Base-by-base conservation (phyloP, 2,797 vertebrate genomes). In the Thalassophryne amazonica region DNA sequence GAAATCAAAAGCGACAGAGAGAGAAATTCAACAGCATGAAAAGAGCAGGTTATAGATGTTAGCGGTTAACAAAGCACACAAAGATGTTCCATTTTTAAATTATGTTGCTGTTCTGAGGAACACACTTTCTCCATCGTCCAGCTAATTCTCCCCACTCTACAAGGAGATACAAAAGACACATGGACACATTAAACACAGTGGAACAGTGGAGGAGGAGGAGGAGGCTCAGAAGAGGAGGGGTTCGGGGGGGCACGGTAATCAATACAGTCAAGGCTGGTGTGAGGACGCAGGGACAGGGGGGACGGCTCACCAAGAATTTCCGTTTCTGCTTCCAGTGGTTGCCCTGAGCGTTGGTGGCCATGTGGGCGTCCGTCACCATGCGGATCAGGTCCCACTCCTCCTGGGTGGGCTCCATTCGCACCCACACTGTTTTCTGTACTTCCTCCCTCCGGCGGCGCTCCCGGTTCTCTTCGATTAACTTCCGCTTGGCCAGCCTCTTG, bases 261-360 rank as follows among this genome's bases (percentile, higher is more conserved):
- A 33, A 69, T 55, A 69, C 36, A 52, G 35, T 52, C 54, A 25
- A 21, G 58, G 54, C 33, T 33, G 31, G 24, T 45, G 38, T 38
- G 35, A 30, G 19, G 7, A 40, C 19, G 17, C 37, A 36, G 25
- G 48, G 39, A 14, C 20, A 14, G 30, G 19, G 29, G 51, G 28
- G 57, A 38, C 28, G 18, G 78, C 92, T 95, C 88, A 98, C 97
- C 96, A 98, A 88, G 91, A 99, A 98, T 90, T 97, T 98, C 76
- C 96, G 90, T 51, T 97, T 97, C 89, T 98, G 95, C 83, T 96
- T 98, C 96, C 96, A 99, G 86, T 97, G 95, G 91, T 94, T 98
- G 78, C 95, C 97, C 80, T 98, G 95, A 63, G 97, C 97, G 15
- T 98, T 99, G 11, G 97, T 99, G 70, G 94, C 88, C 91, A 97